Evolutionary conservation across 2,888 invertebrate species (phyloP).

Genomic region (Andrena marginata): DNA sequence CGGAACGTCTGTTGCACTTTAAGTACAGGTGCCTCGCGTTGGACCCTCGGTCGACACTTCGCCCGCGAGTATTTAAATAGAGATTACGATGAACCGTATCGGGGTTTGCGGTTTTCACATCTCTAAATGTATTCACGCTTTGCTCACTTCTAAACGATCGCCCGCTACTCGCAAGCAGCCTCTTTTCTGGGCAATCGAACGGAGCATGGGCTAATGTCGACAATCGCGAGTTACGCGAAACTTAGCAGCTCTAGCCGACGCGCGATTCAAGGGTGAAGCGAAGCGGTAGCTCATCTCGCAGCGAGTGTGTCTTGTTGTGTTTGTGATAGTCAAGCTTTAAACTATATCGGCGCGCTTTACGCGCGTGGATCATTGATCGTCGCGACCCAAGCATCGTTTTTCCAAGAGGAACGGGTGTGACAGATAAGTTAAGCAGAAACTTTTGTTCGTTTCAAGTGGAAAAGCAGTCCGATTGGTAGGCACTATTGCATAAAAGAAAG

Average conservation of each 20-base stretch:
- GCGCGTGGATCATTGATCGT: not conserved
- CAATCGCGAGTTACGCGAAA: not conserved
- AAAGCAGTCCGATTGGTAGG: no score
- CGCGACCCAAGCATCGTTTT: not conserved
- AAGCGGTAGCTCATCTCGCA: constrained; percentile 41
- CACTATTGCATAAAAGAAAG: no score
- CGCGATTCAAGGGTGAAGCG: constrained; percentile 27
- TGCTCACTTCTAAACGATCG: not conserved
- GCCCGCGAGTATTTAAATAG: not conserved
- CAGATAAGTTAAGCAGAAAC: no score
- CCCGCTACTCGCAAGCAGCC: not conserved
- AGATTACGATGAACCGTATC: not conserved
- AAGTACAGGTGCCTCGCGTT: constrained; percentile 24
- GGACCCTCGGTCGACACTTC: not conserved
- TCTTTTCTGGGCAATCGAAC: not conserved
- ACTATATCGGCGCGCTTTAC: not conserved
- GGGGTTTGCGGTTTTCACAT: not conserved
- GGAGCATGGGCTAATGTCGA: not conserved
- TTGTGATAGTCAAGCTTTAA: not conserved
- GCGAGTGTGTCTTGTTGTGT: constrained; percentile 22
- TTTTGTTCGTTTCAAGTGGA: no score
- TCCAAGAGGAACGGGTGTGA: not conserved
- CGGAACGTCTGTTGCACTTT: not conserved
- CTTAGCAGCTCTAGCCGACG: not conserved
- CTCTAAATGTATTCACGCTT: not conserved